phyloP scores from a whole-genome alignment of 2,888 invertebrate genomes.

The Caenorhabditis sp. region DNA sequence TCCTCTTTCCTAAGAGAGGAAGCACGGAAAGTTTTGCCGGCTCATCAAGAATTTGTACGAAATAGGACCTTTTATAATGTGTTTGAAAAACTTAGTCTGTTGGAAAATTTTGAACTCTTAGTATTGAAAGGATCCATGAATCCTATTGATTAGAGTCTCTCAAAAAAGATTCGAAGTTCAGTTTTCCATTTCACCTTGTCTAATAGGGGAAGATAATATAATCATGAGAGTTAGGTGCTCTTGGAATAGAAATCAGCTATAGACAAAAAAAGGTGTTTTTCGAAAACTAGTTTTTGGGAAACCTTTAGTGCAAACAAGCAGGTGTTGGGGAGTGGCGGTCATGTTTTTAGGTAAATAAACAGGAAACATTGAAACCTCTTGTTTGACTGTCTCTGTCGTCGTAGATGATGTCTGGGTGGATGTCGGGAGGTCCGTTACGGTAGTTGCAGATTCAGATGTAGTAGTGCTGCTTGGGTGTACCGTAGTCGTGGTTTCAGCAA shows the following conservation, averaged over 20 bases:
- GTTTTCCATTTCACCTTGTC: too few relatives aligned
- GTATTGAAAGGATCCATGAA: background rate
- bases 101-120: too few relatives aligned
- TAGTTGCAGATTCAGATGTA: background rate
- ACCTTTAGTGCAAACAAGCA: conserved; percentile 25
- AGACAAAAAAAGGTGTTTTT: too few relatives aligned
- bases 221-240: too few relatives aligned
- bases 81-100: too few relatives aligned
- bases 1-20: conserved; percentile 37
- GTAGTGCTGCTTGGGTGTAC: background rate
- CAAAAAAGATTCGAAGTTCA: too few relatives aligned
- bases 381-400: conserved; percentile 17
- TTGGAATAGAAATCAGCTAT: too few relatives aligned
- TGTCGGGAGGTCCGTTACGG: background rate
- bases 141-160: too few relatives aligned
- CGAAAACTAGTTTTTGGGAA: conserved; percentile 8
- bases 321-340: conserved; percentile 6
- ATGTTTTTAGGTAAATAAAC: conserved; percentile 9
- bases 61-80: too few relatives aligned
- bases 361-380: conserved; percentile 29
- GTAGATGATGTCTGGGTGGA: conserved; percentile 30
- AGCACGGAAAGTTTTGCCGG: conserved; percentile 42
- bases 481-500: conserved; percentile 35
- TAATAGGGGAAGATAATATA: too few relatives aligned
- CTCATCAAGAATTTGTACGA: conserved; percentile 49